These are phyloP conservation scores for Chaetops frenatus DNA, from an alignment of 2,113 vertebrate genomes.

Conservation along the genomic window DNA sequence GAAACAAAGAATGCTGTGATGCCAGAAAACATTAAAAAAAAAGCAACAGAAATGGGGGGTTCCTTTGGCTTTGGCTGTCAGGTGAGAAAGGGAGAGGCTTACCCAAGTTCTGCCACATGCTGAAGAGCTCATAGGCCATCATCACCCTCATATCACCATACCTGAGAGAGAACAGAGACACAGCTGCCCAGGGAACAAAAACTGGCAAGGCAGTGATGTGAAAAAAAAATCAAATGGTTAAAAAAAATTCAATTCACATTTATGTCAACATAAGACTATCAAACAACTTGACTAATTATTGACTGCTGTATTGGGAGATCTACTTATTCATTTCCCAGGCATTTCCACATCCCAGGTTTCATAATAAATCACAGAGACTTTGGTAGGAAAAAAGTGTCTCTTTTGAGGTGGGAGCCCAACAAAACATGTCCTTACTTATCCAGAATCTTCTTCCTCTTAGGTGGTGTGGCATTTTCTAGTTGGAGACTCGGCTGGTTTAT, in stretches of 20 bases:
- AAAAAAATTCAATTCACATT: neutral
- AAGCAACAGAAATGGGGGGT: neutral
- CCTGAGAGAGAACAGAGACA: conserved; percentile 58
- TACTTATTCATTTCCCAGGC: neutral
- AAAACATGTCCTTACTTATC: conserved; percentile 84
- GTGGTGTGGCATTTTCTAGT: conserved; percentile 84
- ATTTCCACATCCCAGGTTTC: neutral
- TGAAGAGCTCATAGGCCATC: conserved; percentile 89
- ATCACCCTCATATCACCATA: conserved; percentile 87
- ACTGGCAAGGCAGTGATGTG: neutral
- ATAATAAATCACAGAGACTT: neutral
- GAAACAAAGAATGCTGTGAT: neutral
- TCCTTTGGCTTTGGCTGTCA: neutral
- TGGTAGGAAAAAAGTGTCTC: neutral
- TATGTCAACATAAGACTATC: neutral
- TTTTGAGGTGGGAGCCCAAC: neutral
- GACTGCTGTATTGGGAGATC: neutral
- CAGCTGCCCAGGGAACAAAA: neutral
- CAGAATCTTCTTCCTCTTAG: conserved; percentile 92
- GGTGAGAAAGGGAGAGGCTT: conserved; percentile 19
- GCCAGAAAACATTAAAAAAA: neutral
- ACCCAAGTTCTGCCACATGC: conserved; percentile 90
- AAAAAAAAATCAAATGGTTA: neutral
- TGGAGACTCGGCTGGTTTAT: conserved; percentile 98
- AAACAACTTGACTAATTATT: neutral